These are phyloP conservation scores for Eilema depressum DNA, from an alignment of 2,888 invertebrate species.

Conservation along the genomic window DNA sequence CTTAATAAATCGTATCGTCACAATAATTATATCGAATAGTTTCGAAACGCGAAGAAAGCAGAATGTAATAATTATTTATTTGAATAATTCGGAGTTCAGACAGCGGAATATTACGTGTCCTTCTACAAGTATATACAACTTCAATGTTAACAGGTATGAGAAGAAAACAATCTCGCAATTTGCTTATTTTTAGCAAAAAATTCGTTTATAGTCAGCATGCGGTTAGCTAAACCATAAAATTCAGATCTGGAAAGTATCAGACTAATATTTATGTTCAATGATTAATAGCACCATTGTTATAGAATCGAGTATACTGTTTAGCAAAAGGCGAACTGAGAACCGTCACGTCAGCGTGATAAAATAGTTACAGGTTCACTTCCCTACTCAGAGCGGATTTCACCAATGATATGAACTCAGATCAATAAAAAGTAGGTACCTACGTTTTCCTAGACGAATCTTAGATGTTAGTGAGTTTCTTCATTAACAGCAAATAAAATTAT, in stretches of 20 bases:
- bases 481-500: not conserved
- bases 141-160: slow-evolving; percentile 20
- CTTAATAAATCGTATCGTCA: too few relatives aligned
- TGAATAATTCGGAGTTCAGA: not conserved
- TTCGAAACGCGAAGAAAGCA: not conserved
- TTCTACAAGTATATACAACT: slow-evolving; percentile 2
- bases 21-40: not conserved
- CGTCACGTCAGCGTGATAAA: slow-evolving; percentile 54
- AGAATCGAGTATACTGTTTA: slow-evolving; percentile 46
- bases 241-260: slow-evolving; percentile 75
- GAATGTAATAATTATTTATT: not conserved
- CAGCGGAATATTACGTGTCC: not conserved
- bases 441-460: not conserved
- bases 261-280: slow-evolving; percentile 76
- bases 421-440: not conserved
- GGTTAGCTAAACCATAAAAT: slow-evolving; percentile 75
- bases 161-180: slow-evolving; percentile 61
- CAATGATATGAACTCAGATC: not conserved
- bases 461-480: not conserved
- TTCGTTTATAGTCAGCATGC: slow-evolving; percentile 67
- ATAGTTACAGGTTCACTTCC: slow-evolving; percentile 28
- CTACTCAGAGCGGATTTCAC: not conserved
- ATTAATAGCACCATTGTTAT: slow-evolving; percentile 81
- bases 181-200: slow-evolving; percentile 66
- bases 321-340: slow-evolving; percentile 20